These are phyloP conservation scores for Pristionchus pacificus DNA, from an alignment of 1,140 invertebrate genomes.

Conservation along the genomic window DNA sequence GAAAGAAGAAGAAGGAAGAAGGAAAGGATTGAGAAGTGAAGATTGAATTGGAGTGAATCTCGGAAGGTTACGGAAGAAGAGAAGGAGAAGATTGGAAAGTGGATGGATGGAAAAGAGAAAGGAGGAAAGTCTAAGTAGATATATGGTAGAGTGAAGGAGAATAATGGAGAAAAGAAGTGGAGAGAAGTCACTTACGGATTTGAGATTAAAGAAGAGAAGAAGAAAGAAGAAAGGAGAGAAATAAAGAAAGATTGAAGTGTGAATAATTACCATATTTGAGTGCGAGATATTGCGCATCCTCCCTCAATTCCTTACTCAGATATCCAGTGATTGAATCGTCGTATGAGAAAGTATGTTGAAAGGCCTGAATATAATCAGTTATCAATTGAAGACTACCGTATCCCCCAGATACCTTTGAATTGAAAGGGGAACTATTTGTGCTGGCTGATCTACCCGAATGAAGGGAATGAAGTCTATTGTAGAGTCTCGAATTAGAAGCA, in stretches of 20 bases:
- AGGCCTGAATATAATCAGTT: slow-evolving; percentile 87
- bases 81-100: slow-evolving; percentile 6
- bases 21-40: neutral
- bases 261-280: slow-evolving; percentile 70
- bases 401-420: slow-evolving; percentile 11
- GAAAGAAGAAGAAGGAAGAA: neutral
- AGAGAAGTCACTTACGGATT: neutral
- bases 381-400: no score
- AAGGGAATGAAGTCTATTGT: slow-evolving; percentile 24
- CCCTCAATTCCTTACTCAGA: slow-evolving; percentile 82
- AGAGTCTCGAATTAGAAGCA: slow-evolving; percentile 40
- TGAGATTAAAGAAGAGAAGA: no score
- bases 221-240: no score
- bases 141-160: neutral
- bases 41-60: neutral
- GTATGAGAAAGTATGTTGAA: slow-evolving; percentile 89
- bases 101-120: no score
- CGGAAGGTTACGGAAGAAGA: neutral
- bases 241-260: neutral
- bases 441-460: neutral
- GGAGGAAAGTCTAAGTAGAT: neutral
- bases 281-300: slow-evolving; percentile 59
- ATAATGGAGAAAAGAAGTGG: neutral
- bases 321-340: slow-evolving; percentile 90
- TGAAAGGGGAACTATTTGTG: slow-evolving; percentile 11